Evolutionary conservation across 2,888 invertebrate species (phyloP), one percentile per base, ranked within the genome.

Genomic region (Nemapogon koenigi): DNA sequence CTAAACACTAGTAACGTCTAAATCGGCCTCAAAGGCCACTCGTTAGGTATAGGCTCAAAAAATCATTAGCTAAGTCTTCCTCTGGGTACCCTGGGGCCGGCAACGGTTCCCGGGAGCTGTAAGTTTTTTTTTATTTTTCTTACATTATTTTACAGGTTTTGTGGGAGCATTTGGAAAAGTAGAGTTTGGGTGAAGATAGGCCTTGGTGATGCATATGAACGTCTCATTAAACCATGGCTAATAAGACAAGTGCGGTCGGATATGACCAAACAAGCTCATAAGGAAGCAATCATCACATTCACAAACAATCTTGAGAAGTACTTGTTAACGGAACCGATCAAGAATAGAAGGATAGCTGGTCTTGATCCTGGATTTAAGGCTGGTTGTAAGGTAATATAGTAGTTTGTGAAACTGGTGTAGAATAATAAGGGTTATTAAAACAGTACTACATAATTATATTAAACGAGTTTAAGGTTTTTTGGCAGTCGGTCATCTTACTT

Each of bases 321-420:
- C 37, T 71, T 97, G 4, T 66, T 95, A 8, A 86, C 86, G 30
- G 86, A 91, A 13, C 95, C 96, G 0, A 78, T 94, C 0, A 86
- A 89, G 54, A 92, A 91, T 22, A 84, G 87, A 58, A 78, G 82
- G 4, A 89, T 97, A 41, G 71, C 92, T 17, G 95, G 93, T 0
- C 82, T 97, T 36, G 97, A 97, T 75, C 97, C 97, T 1, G 96
- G 97, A 0, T 95, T 89, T 57, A 78, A 70, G 43, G 88, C 93
- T 57, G 96, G 96, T 1, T 96, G 95, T 59, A 97, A 97, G 82
- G 70, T 90, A 47, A 38, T 10, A n/a, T 28, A n/a, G 7, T 28
- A n/a, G n/a, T n/a, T n/a, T n/a, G n/a, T n/a, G n/a, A n/a, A n/a
- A n/a, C n/a, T n/a, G n/a, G n/a, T n/a, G n/a, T n/a, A n/a, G n/a